phyloP scores from a whole-genome alignment of 2,888 invertebrate species.

The Scaeva pyrastri region DNA sequence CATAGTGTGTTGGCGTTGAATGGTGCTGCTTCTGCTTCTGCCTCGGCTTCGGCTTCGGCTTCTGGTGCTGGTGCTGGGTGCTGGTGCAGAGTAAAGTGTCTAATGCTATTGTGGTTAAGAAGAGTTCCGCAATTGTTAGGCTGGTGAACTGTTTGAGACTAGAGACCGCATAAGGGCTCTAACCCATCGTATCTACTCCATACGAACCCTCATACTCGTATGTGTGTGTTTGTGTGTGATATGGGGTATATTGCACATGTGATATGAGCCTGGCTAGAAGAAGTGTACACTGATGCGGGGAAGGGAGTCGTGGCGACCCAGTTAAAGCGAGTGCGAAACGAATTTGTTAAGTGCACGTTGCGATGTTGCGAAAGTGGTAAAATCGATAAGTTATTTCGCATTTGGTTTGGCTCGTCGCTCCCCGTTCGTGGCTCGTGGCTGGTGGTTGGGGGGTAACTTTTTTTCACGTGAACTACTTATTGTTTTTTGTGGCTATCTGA shows the following conservation, averaged over 20 bases:
- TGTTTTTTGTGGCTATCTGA: constrained; percentile 50
- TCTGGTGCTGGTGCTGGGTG: constrained; percentile 17
- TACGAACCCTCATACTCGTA: not conserved
- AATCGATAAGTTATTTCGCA: constrained; percentile 71
- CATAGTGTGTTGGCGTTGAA: constrained; percentile 44
- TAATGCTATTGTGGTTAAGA: constrained; percentile 75
- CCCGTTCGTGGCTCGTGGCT: too few species aligned
- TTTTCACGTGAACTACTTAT: constrained; percentile 41
- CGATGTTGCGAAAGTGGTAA: constrained; percentile 74
- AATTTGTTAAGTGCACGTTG: constrained; percentile 74
- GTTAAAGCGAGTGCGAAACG: constrained; percentile 72
- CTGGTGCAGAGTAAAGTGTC: constrained; percentile 68
- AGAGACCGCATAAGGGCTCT: constrained; percentile 73
- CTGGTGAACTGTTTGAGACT: constrained; percentile 74
- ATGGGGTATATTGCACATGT: constrained; percentile 12
- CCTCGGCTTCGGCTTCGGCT: too few species aligned
- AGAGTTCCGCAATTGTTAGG: constrained; percentile 76
- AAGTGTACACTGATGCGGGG: constrained; percentile 12
- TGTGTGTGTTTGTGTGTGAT: constrained; percentile 1
- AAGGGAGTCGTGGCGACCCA: constrained; percentile 63
- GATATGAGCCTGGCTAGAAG: constrained; percentile 46
- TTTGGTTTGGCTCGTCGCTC: constrained; percentile 43
- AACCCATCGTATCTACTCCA: constrained; percentile 64
- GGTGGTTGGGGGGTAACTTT: constrained; percentile 26
- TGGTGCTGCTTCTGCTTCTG: not conserved